Evolutionary conservation across 2,113 vertebrate genomes (phyloP).

Genomic region (Morphnarchus princeps): DNA sequence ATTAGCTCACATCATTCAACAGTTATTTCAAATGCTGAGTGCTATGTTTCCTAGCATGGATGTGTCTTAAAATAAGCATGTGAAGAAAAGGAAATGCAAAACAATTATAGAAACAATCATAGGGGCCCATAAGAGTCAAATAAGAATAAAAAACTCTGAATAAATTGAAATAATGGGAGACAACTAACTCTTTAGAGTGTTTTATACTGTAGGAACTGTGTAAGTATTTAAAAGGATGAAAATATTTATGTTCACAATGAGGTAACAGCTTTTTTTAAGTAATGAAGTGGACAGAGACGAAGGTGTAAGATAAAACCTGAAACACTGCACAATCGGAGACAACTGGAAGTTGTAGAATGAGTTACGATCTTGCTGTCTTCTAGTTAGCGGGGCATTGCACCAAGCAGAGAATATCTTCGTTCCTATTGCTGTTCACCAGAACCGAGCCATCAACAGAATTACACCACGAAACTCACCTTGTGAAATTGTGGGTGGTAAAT

Average conservation of each 20-base stretch:
- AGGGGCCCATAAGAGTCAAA: neutral
- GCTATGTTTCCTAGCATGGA: neutral
- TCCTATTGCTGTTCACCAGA: neutral
- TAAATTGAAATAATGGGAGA: neutral
- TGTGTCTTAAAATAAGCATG: neutral
- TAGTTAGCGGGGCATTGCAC: neutral
- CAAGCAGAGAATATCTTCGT: neutral
- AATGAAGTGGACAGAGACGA: neutral
- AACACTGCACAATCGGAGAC: neutral
- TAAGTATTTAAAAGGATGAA: neutral
- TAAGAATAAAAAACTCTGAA: neutral
- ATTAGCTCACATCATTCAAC: neutral
- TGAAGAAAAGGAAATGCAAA: neutral
- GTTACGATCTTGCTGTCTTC: neutral
- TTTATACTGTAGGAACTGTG: neutral
- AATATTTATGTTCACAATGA: neutral
- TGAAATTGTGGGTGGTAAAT: neutral
- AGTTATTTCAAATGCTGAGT: constrained; percentile 16
- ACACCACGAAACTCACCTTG: neutral
- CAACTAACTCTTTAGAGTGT: neutral
- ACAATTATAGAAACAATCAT: neutral
- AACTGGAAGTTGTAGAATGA: neutral
- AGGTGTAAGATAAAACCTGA: neutral
- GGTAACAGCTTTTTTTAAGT: neutral
- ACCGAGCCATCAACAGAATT: neutral